Base-by-base conservation (phyloP, 2,113 vertebrate genomes). In the Cyphomyrus plagiostoma region DNA sequence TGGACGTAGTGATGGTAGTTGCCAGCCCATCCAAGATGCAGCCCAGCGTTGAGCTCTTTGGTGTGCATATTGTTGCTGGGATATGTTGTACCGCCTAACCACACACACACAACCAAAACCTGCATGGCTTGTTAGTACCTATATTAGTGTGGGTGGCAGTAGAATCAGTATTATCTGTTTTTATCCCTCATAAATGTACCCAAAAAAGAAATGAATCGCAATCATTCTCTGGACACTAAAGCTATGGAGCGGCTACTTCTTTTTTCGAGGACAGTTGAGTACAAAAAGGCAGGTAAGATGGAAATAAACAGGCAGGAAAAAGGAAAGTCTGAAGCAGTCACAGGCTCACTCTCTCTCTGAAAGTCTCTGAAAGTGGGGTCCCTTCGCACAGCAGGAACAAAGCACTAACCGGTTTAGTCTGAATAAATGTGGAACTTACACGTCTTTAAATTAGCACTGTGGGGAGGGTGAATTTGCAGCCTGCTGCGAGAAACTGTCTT, bases 391-490 rank as follows among this genome's bases (percentile, higher is more conserved):
- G 93, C 92, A 7, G 92, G 94, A 94, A 62, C 53, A 77, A 9
- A 91, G 88, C 89, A 90, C 90, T 91, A 91, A 82, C 89, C 74
- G 89, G 90, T 91, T 91, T 91, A 90, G 80, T 92, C 92, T 90
- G 91, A 93, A 91, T 92, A 93, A 94, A 92, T 90, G 89, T 91
- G 86, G 91, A 92, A 92, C 94, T 92, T 93, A 91, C 83, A 88
- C 91, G 90, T 92, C 90, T 92, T 91, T 92, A 93, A 94, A 94
- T 92, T 91, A 94, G 93, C 88, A 89, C 91, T 92, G 91, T 84
- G 48, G 91, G 89, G 91, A 92, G 49, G 80, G 86, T 52, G 88
- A 89, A 92, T 94, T 92, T 92, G 91, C 90, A 82, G 91, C 92
- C 93, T 90, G 91, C 92, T 93, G 93, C 42, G 92, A 92, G 89